Conservation (phyloP, 2,797 vertebrate species). For the Trematomus bernacchii region DNA sequence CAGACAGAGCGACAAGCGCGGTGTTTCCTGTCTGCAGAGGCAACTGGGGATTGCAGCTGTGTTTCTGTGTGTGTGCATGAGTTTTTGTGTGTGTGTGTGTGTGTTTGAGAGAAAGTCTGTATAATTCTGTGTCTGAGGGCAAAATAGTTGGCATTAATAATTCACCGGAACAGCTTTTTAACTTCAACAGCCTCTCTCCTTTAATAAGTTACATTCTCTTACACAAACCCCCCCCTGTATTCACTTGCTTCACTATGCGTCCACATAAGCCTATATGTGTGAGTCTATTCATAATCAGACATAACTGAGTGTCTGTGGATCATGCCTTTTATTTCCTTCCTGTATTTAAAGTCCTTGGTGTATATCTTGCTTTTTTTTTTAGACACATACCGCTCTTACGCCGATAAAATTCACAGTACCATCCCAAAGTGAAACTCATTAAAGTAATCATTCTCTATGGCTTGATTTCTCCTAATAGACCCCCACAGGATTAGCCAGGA, state of each 20-base stretch:
- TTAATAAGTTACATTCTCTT: conserved; percentile 58
- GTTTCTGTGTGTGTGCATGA: conserved; percentile 57
- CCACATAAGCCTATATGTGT: conserved; percentile 22
- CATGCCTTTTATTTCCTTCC: conserved; percentile 27
- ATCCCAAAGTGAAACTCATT: conserved; percentile 48
- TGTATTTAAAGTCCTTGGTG: conserved; percentile 43
- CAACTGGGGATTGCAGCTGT: conserved; percentile 85
- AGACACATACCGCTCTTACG: conserved; percentile 38
- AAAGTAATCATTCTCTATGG: conserved; percentile 40
- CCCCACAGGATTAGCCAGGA: conserved; percentile 10
- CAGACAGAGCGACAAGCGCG: conserved; percentile 73
- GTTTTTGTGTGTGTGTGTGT: conserved; percentile 31
- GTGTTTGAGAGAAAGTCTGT: conserved; percentile 39
- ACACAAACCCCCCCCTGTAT: conserved; percentile 58
- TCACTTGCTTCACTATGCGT: conserved; percentile 59
- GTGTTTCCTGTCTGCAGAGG: conserved; percentile 82
- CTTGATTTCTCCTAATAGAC: conserved; percentile 29
- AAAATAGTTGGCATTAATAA: conserved; percentile 82
- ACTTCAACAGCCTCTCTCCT: conserved; percentile 72
- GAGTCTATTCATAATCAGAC: conserved; percentile 1
- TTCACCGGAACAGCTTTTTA: conserved; percentile 83
- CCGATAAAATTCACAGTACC: conserved; percentile 48
- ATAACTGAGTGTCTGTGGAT: conserved; percentile 2
- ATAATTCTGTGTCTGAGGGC: conserved; percentile 64
- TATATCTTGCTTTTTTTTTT: conserved; percentile 42